phyloP scores from a whole-genome alignment of 2,797 vertebrate species.

The Cossypha polioptera region DNA sequence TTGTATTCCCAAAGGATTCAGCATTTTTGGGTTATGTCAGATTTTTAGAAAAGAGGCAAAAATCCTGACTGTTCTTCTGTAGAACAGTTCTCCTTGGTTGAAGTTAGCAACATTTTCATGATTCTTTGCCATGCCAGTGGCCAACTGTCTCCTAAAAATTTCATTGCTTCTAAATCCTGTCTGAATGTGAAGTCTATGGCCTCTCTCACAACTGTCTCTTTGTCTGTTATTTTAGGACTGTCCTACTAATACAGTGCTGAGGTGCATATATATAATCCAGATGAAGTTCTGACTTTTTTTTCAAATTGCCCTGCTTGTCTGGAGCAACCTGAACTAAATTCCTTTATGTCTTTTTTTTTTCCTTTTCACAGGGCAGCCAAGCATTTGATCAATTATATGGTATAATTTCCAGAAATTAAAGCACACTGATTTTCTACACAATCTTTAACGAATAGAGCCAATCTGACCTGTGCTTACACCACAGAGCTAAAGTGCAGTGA shows the following conservation, averaged over 20 bases:
- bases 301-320: fast-evolving
- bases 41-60: neutral
- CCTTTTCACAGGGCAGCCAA: neutral
- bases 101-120: neutral
- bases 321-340: neutral
- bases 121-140: neutral
- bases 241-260: neutral
- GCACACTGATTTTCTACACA: neutral
- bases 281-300: neutral
- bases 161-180: neutral
- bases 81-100: fast-evolving
- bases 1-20: neutral
- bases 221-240: neutral
- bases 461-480: neutral
- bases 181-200: neutral
- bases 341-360: neutral
- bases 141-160: neutral
- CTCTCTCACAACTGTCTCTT: neutral
- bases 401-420: neutral
- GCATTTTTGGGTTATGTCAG: neutral
- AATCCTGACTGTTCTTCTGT: neutral
- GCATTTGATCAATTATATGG: neutral
- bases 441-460: neutral
- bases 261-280: neutral
- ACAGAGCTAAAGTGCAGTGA: neutral